Evolutionary conservation across 2,797 vertebrate genomes (phyloP), one percentile per base, ranked within the genome.

Genomic region (Anguilla marmorata): DNA sequence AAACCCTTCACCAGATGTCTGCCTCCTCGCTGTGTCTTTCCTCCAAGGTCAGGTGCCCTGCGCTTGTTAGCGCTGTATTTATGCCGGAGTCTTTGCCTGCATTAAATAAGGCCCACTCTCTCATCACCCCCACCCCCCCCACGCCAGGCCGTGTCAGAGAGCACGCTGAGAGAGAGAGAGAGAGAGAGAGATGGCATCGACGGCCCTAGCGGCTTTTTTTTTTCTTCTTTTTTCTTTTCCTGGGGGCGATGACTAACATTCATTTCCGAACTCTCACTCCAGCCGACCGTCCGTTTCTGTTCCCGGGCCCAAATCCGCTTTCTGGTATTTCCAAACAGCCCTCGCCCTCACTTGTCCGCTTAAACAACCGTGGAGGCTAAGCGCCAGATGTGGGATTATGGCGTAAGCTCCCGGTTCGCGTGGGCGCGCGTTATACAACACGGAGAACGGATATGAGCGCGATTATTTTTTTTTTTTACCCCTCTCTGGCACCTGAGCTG

Each of bases 21-120:
- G 24, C 7, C 33, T 48, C 48, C 80, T 83, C 21, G 19, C 82
- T 54, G 82, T 19, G 84, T 85, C 50, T 84, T 58, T 54, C 9
- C n/a, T 33, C 86, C 79, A 84, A 87, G 86, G 79, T 66, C 86
- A 83, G 56, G 41, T 12, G 14, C 45, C 58, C 76, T 60, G n/a
- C 37, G 12, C 16, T 33, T 76, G 19, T 76, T 19, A 30, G 85
- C 2, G 27, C 85, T 86, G 85, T 12, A 9, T 52, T 54, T 30
- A 50, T 48, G 16, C 21, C 5, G n/a, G 82, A 84, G 48, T 27
- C 19, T 3, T 83, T 83, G 80, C 19, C 50, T 54, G 24, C 82
- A 54, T 84, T 52, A 12, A 84, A 50, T 50, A 84, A 52, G 27
- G 72, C 72, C 72, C 11, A 33, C 72, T 41, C 33, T 76, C 33